Percentiles rank a stretch among this genome's conserved stretches.
phyloP scores from a whole-genome alignment of 2,797 vertebrate genomes.

The Taenioides sp. region DNA sequence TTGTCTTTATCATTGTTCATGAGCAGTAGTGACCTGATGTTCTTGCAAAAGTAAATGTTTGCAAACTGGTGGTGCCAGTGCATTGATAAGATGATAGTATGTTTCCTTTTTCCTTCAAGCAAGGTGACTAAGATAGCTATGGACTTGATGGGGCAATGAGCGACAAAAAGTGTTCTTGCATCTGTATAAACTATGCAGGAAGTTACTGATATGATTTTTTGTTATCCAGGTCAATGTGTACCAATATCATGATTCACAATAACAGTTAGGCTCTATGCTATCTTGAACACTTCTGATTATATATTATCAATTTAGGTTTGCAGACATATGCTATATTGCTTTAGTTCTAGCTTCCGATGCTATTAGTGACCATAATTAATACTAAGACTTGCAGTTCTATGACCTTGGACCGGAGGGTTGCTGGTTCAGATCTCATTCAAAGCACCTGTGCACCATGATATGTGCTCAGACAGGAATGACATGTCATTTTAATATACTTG shows the following conservation, averaged over 20 bases:
- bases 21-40: conserved; percentile 13
- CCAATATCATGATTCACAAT: no score
- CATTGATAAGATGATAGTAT: background rate
- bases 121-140: conserved; percentile 8
- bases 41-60: conserved; percentile 17
- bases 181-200: background rate
- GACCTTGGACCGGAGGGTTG: background rate
- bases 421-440: background rate
- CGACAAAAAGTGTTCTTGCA: background rate
- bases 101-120: conserved; percentile 5
- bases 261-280: no score
- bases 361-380: background rate
- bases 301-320: background rate
- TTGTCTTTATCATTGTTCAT: background rate
- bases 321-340: background rate
- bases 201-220: background rate
- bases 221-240: background rate
- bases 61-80: background rate
- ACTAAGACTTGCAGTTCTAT: background rate
- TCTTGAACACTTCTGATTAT: background rate
- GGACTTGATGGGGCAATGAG: no score
- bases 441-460: background rate
- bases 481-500: background rate
- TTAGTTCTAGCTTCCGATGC: background rate
- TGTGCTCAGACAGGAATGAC: background rate